Base-by-base conservation (phyloP, 2,113 vertebrate genomes). In the Bufo bufo region DNA sequence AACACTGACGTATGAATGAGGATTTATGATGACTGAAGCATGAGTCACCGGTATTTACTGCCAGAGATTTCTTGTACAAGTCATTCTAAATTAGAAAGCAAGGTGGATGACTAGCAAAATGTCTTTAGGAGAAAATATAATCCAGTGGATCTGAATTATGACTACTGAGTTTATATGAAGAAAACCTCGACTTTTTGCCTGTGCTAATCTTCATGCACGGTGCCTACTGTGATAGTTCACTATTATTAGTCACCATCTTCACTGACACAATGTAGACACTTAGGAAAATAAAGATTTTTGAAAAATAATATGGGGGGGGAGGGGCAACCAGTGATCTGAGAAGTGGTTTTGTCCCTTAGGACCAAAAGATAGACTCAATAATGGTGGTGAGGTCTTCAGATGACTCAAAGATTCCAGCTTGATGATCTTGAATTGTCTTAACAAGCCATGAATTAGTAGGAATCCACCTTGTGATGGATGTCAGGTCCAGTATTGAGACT, bases 281-380 rank as follows among this genome's bases (percentile, higher is more conserved):
- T 75, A 49, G 56, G 66, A 82, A 87, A 75, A 75, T 75, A 75
- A 87, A 75, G 0, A 87, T 58, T 58, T 58, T 14, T 58, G 56
- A 12, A 58, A 58, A 10, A 58, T 33, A 33, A 33, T 54, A 54
- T 54, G 10, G 52, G 52, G 52, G 52, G 52, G 10, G 6, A 7
- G 52, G 6, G 10, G 52, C 10, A 54, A 54, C 10, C 52, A 54
- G 52, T 54, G 52, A 6, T 7, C 10, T 6, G 52, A 54, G 0
- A 54, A 54, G 52, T 6, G 52, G 52, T 6, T 54, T 54, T 7
- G 52, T 6, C 52, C 1, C 52, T 11, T 6, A 54, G 10, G 52
- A 11, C 52, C 66, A 71, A 71, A 4, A 12, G 45, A 74, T 17
- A 45, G 14, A 74, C 43, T 19, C 45, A 11, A 6, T 17, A 49